These are phyloP conservation scores for Nerophis lumbriciformis DNA, from an alignment of 2,113 vertebrate species.

Conservation along the genomic window DNA sequence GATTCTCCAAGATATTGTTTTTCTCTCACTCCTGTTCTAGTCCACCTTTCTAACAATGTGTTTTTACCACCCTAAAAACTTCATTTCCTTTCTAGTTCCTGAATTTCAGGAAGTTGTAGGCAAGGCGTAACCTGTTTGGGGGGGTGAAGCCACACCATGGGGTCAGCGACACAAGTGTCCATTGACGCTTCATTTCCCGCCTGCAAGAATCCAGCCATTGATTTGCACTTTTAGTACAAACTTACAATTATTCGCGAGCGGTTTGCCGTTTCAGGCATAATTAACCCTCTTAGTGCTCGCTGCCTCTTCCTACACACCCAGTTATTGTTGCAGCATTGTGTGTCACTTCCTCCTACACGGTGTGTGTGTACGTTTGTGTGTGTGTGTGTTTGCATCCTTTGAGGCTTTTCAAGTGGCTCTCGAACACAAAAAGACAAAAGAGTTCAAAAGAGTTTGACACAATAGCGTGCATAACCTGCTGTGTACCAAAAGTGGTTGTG, in stretches of 20 bases:
- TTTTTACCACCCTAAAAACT: conserved; percentile 18
- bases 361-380: not conserved
- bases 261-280: conserved; percentile 8
- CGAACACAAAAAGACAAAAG: conserved; percentile 39
- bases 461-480: conserved; percentile 31
- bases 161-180: conserved; percentile 23
- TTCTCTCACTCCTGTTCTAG: conserved; percentile 26
- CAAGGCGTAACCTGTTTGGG: conserved; percentile 2
- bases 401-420: conserved; percentile 59
- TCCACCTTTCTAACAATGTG: conserved; percentile 42
- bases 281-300: conserved; percentile 29
- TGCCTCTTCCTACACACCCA: conserved; percentile 37
- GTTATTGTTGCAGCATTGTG: conserved; percentile 29
- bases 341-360: conserved; percentile 29
- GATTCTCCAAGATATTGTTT: not conserved
- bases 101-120: conserved; percentile 44
- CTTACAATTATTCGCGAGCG: not conserved
- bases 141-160: conserved; percentile 11
- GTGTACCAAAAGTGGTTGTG: not conserved
- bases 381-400: conserved; percentile 42
- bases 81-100: conserved; percentile 56
- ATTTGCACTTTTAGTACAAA: not conserved
- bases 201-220: conserved; percentile 2
- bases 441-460: conserved; percentile 63
- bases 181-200: conserved; percentile 19